These are phyloP conservation scores for Menidia menidia DNA, from an alignment of 2,797 vertebrate genomes.

Conservation along the genomic window DNA sequence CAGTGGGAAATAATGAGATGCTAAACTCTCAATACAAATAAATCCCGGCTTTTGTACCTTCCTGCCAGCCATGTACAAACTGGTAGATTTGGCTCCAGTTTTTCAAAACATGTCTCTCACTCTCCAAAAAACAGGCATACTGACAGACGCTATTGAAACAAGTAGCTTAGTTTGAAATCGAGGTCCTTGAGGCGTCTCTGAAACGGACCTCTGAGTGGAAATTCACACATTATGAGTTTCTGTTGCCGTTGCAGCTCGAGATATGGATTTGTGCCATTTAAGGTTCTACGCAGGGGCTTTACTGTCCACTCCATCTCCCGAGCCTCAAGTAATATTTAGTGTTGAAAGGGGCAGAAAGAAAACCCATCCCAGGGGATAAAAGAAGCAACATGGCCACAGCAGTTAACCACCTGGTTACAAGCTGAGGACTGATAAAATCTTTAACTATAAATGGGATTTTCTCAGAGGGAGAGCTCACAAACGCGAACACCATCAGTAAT, in stretches of 20 bases:
- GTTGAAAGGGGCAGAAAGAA: constrained; percentile 10
- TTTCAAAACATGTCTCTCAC: background rate
- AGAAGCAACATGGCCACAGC: constrained; percentile 24
- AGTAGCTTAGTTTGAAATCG: background rate
- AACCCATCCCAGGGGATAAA: constrained; percentile 33
- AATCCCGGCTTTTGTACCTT: constrained; percentile 1
- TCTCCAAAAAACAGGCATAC: background rate
- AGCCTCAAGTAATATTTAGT: constrained; percentile 30
- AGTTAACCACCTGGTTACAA: constrained; percentile 22
- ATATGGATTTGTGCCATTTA: constrained; percentile 17
- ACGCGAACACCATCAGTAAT: constrained; percentile 1
- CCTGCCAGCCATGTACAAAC: background rate
- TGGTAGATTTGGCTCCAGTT: background rate
- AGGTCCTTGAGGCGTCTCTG: background rate
- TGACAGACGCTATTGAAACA: background rate
- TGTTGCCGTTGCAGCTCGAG: constrained; percentile 20
- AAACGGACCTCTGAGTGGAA: background rate
- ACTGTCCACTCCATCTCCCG: constrained; percentile 17
- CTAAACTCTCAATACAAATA: too few relatives aligned
- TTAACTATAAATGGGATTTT: constrained; percentile 15
- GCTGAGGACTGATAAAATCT: constrained; percentile 20
- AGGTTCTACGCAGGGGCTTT: constrained; percentile 8
- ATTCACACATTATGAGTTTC: constrained; percentile 12
- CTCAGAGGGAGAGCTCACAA: constrained; percentile 5
- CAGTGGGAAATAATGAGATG: background rate